phyloP scores from a whole-genome alignment of 2,113 vertebrate genomes.

The Paramormyrops kingsleyae region DNA sequence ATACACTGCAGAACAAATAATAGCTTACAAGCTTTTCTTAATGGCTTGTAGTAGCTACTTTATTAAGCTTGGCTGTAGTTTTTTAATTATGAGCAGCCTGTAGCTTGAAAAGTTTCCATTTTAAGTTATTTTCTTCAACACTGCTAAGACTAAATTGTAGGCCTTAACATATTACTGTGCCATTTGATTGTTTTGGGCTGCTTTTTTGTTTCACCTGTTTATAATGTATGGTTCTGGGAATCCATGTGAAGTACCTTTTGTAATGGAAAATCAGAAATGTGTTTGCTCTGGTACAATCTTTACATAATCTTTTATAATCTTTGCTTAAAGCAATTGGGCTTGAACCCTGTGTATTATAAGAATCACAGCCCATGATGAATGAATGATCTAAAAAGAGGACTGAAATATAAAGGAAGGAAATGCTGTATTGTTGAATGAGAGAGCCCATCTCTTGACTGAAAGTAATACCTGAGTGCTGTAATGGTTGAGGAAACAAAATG shows the following conservation, averaged over 20 bases:
- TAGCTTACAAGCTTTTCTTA: background rate
- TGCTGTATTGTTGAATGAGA: background rate
- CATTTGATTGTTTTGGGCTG: background rate
- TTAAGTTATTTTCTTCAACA: background rate
- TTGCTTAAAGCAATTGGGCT: background rate
- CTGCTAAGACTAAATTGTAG: background rate
- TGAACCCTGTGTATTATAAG: background rate
- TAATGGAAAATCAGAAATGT: background rate
- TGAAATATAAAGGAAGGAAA: background rate
- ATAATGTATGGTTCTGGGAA: background rate
- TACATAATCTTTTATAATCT: background rate
- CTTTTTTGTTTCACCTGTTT: background rate
- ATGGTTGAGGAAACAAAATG: background rate
- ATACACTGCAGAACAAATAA: background rate
- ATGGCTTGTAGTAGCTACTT: background rate
- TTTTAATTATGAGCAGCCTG: background rate
- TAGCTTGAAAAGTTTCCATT: background rate
- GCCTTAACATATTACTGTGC: background rate
- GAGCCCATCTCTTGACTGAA: background rate
- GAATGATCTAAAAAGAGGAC: background rate
- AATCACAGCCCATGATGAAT: background rate
- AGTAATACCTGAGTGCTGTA: background rate
- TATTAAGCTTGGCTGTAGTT: background rate
- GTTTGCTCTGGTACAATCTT: background rate
- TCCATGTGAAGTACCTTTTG: background rate